Evolutionary conservation across 2,888 invertebrate species (phyloP), one percentile per base, ranked within the genome.

Genomic region (Brachyptera risi): DNA sequence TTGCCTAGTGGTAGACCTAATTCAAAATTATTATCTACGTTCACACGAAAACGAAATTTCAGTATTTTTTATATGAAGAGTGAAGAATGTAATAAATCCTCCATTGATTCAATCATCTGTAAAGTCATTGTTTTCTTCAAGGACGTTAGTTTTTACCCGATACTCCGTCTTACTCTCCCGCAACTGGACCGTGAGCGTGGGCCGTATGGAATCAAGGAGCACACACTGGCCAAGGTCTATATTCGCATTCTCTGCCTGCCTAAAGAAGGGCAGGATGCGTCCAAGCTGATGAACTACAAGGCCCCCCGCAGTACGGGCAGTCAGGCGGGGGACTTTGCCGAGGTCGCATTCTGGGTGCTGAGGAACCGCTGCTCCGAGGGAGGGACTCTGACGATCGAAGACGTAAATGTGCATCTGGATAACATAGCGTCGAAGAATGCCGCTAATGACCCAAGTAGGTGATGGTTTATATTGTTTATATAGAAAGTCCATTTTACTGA

Each of bases 181-280:
- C 80, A 83, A 62, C 76, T 84, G 31, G 96, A 96, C 70, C 83
- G 87, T 66, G 86, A 89, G 66, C 81, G 96, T 66, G 83, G 83
- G 38, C 82, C 92, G 0, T 93, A 93, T 75, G 91, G 93, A 19
- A 79, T 96, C 63, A 91, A 92, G 76, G 88, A 90, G 75, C 79
- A 82, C 35, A 83, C 84, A 66, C 79, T 96, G 62, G 88, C 87
- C 0, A 82, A 80, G 67, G 73, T 88, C 35, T 83, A 92, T 63
- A 85, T 90, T n/a, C 83, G 84, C 68, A 85, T 92, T 54, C 78
- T 95, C 56, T 85, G 87, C 62, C 76, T 96, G 47, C 83, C 85
- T 13, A 84, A 85, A 67, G 80, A 84, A 47, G 83, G 85, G 70
- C 73, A 75, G 56, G 82, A 82, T 72, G 82, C 80, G 1, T 71